Evolutionary conservation across 2,113 vertebrate genomes (phyloP).

Genomic region (Anguilla japonica): DNA sequence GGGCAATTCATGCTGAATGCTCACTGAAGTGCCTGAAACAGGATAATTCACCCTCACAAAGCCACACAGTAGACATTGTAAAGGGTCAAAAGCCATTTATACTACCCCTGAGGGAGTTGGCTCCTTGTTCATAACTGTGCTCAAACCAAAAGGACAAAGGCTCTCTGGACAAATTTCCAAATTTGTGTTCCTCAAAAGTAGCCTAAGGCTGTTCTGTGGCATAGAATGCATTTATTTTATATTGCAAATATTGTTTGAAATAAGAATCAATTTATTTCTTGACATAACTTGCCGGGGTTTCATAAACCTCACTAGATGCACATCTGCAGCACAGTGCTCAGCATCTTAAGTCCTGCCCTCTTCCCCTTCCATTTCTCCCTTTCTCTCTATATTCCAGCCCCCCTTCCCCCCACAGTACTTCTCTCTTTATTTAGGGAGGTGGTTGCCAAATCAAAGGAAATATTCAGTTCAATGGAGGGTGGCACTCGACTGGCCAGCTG

Average conservation of each 20-base stretch:
- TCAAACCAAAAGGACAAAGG: background rate
- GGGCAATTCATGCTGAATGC: background rate
- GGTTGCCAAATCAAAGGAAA: background rate
- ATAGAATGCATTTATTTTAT: no score
- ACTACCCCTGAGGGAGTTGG: background rate
- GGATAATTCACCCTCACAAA: slow-evolving; percentile 11
- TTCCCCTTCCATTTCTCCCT: background rate
- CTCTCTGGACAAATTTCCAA: background rate
- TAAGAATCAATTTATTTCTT: background rate
- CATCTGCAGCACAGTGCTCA: background rate
- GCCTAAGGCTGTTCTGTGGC: background rate
- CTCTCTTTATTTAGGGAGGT: background rate
- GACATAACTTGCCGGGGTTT: background rate
- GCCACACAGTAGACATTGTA: slow-evolving; percentile 6
- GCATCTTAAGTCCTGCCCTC: background rate
- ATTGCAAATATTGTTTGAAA: background rate
- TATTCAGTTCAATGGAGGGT: background rate
- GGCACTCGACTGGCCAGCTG: slow-evolving; percentile 3
- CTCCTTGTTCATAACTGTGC: background rate
- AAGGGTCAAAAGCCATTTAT: background rate
- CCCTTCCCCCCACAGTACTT: background rate
- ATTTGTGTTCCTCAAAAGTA: background rate
- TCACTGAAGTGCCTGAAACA: background rate
- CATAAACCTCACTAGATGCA: background rate
- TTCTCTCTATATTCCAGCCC: background rate